Evolutionary conservation across 2,797 vertebrate species (phyloP), one percentile per base, ranked within the genome.

Genomic region (Galaxias olidus): DNA sequence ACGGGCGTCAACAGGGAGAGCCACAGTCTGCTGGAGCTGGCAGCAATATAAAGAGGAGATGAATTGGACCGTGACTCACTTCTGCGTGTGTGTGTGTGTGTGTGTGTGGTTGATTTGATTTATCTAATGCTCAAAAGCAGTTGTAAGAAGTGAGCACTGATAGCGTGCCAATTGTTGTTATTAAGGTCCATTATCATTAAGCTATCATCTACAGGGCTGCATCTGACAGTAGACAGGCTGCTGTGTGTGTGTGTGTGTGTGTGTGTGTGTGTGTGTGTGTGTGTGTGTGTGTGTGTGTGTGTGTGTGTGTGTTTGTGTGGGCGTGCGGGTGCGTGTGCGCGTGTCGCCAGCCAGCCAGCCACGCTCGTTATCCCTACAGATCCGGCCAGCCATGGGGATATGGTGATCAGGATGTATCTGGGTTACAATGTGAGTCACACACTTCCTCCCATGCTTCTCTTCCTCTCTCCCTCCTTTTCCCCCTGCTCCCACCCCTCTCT

Each of bases 11-110:
- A 69, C 74, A 78, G 74, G 68, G 85, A 63, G 75, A 74, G 75
- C 58, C 40, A 54, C 78, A 14, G 63, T 53, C 72, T 70, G 59
- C 85, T 72, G 75, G 82, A 82, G 68, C 78, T 77, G 74, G 82
- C 72, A 47, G 30, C 55, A 45, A 56, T 15, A 60, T 53, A 68
- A 63, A 72, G 68, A 63, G 64, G 59, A 82, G 85, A 88, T 87
- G 84, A 83, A 90, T 89, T 85, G 69, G 80, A 71, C 42, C n/a
- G 19, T 56, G 73, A 82, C 78, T 86, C 83, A 83, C 77, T 69
- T 20, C 54, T 19, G n/a, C n/a, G n/a, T n/a, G 14, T 45, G 41
- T 44, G n/a, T 30, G 52, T 64, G 30, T 59, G 68, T 45, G 4
- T 69, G 53, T 12, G 67, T 65, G 68, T 59, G 61, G 74, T 77